These are phyloP conservation scores for Meiosimyza decipiens DNA, from an alignment of 2,888 invertebrate genomes.

Conservation along the genomic window DNA sequence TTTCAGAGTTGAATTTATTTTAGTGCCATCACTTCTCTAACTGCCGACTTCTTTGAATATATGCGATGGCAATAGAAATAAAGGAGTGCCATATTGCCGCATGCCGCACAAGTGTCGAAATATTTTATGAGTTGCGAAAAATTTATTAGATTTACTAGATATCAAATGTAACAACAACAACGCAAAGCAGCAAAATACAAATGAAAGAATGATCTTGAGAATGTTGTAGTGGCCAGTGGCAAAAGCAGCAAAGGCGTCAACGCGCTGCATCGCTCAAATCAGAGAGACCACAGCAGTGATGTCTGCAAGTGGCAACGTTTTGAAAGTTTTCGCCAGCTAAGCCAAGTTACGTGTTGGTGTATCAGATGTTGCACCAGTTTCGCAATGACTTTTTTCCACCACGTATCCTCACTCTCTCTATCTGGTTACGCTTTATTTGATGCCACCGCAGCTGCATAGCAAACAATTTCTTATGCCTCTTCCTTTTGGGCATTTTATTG, in stretches of 20 bases:
- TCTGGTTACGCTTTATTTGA: background rate
- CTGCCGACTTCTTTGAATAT: background rate
- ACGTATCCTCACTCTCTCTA: background rate
- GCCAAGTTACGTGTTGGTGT: conserved; percentile 22
- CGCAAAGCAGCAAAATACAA: conserved; percentile 43
- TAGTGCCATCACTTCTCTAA: background rate
- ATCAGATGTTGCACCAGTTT: conserved; percentile 22
- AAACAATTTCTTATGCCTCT: background rate
- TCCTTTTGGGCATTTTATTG: conserved; percentile 24
- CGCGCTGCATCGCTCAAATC: conserved; percentile 14
- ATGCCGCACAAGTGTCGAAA: conserved; percentile 41
- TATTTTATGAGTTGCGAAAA: conserved; percentile 48
- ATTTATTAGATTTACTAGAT: conserved; percentile 62
- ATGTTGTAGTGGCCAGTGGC: conserved; percentile 25
- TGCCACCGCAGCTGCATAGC: background rate
- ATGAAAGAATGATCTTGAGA: conserved; percentile 34
- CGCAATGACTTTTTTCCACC: background rate
- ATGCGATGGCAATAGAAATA: conserved; percentile 29
- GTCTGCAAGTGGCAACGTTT: background rate
- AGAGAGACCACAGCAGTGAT: background rate
- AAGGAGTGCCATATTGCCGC: conserved; percentile 43
- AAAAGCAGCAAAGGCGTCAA: conserved; percentile 18
- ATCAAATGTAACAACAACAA: conserved; percentile 42
- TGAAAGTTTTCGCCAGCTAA: background rate
- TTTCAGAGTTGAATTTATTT: background rate